Evolutionary conservation across 2,113 vertebrate genomes (phyloP).

Genomic region (Phyllostomus hastatus): DNA sequence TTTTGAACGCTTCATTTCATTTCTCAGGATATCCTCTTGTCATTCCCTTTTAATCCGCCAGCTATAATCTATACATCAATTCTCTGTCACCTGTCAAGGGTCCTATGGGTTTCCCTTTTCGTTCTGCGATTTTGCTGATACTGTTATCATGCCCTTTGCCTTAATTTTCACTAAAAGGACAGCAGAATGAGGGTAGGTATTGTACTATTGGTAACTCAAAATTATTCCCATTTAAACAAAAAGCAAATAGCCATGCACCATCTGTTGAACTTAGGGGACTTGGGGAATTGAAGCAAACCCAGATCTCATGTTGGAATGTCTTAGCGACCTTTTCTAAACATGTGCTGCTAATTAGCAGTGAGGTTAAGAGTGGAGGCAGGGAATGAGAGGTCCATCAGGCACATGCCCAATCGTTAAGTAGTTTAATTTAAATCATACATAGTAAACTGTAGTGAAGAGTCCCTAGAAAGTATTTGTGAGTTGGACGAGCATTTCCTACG

Average conservation of each 20-base stretch:
- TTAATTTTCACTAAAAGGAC: background rate
- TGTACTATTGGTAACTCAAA: background rate
- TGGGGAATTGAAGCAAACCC: background rate
- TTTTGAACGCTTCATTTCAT: background rate
- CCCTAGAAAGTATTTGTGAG: background rate
- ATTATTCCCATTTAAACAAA: background rate
- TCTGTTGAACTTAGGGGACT: background rate
- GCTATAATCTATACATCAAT: background rate
- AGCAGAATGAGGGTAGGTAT: background rate
- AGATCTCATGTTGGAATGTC: background rate
- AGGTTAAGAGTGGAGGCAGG: background rate
- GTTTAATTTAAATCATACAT: background rate
- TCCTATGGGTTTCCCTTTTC: background rate
- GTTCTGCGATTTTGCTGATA: background rate
- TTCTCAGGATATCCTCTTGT: background rate
- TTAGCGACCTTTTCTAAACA: background rate
- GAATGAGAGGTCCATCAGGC: background rate
- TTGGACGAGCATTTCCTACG: background rate
- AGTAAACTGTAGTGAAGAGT: background rate
- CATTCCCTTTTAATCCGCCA: background rate
- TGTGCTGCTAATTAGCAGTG: slow-evolving; percentile 5
- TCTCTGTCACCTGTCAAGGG: background rate
- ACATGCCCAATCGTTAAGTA: background rate
- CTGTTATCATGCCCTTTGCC: background rate
- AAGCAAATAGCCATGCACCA: background rate